phyloP scores from a whole-genome alignment of 2,888 invertebrate genomes.

The Leptopilina syphax region DNA sequence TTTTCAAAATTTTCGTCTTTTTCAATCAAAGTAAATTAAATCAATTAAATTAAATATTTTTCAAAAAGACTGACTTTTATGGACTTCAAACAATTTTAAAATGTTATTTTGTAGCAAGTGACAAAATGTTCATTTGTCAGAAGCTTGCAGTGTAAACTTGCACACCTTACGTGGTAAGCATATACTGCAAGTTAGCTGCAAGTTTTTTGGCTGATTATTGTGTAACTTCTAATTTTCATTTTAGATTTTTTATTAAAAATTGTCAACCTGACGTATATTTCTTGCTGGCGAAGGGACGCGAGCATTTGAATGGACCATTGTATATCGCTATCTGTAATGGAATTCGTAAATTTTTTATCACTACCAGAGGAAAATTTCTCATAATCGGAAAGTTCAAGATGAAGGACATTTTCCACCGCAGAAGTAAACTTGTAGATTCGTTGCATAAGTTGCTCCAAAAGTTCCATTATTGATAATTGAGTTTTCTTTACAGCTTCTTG shows the following conservation, averaged over 20 bases:
- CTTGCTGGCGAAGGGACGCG: constrained; percentile 81
- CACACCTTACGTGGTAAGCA: too few relatives aligned
- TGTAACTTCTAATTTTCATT: constrained; percentile 1
- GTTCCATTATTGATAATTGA: constrained; percentile 64
- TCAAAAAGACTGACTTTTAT: too few relatives aligned
- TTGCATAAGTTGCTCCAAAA: constrained; percentile 69
- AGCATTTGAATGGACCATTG: constrained; percentile 79
- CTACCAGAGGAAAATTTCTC: constrained; percentile 58
- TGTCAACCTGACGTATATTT: constrained; percentile 79
- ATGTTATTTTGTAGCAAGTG: too few relatives aligned
- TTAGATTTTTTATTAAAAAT: constrained; percentile 1
- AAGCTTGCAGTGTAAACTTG: too few relatives aligned
- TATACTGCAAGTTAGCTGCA: too few relatives aligned
- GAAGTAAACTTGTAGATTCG: constrained; percentile 77
- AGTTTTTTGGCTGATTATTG: neutral
- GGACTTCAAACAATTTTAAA: too few relatives aligned
- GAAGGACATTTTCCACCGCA: constrained; percentile 77
- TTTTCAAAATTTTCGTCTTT: too few relatives aligned
- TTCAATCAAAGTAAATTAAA: too few relatives aligned
- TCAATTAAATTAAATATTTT: too few relatives aligned
- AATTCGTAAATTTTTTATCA: constrained; percentile 24
- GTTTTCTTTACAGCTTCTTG: constrained; percentile 67
- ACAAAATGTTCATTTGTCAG: too few relatives aligned
- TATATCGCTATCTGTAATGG: constrained; percentile 67
- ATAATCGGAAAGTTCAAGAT: constrained; percentile 70